Conservation (phyloP, 2,888 invertebrate genomes). For the Conistra vaccinii region DNA sequence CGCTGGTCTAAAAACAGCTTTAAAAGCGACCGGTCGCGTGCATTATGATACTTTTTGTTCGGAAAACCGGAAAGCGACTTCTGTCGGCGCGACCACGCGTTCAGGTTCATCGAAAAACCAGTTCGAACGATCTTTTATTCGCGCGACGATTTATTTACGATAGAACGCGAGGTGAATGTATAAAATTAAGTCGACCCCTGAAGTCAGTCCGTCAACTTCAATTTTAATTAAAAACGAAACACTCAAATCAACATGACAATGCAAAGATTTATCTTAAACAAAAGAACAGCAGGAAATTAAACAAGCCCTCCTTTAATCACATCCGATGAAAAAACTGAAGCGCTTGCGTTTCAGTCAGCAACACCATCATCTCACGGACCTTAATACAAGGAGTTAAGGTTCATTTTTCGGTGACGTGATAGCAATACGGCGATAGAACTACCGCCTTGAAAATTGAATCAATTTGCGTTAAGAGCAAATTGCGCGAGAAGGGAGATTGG, state of each 20-base stretch:
- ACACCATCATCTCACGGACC: slow-evolving; percentile 5
- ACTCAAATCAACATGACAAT: slow-evolving; percentile 48
- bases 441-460: slow-evolving; percentile 77
- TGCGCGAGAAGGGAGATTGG: slow-evolving; percentile 73
- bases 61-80: too few species aligned
- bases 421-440: slow-evolving; percentile 45
- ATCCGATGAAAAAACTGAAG: slow-evolving; percentile 58
- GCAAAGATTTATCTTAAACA: slow-evolving; percentile 47
- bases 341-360: slow-evolving; percentile 27
- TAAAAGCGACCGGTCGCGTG: too few species aligned
- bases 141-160: too few species aligned
- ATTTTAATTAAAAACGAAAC: slow-evolving; percentile 43
- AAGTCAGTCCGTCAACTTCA: slow-evolving; percentile 24
- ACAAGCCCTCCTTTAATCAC: slow-evolving; percentile 64
- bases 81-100: too few species aligned
- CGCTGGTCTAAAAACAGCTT: too few species aligned
- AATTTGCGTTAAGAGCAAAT: slow-evolving; percentile 80
- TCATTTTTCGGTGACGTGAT: slow-evolving; percentile 55
- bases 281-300: slow-evolving; percentile 66
- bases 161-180: background rate
- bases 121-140: too few species aligned
- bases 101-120: too few species aligned
- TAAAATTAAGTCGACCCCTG: slow-evolving; percentile 1
- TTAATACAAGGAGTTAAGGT: slow-evolving; percentile 55
- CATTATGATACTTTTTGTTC: too few species aligned